Percentiles rank a stretch among this genome's conserved stretches.
These are phyloP conservation scores for Ennomos erosarius DNA, from an alignment of 2,888 invertebrate species.

Conservation along the genomic window DNA sequence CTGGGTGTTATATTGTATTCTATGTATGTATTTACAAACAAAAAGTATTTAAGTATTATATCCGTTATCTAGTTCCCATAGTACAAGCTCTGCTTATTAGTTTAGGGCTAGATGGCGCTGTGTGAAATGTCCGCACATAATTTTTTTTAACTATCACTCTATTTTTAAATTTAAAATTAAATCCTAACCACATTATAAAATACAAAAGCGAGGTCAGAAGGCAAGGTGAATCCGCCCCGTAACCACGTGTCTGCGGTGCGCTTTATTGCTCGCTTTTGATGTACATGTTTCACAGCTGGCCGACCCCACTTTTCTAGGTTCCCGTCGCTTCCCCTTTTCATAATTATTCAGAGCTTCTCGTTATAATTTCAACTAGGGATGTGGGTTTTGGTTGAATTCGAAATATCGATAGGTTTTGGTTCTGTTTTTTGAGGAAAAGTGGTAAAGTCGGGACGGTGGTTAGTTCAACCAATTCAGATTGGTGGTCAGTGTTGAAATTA, in stretches of 20 bases:
- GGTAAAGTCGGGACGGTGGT: no score
- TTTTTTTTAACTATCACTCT: no score
- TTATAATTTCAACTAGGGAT: slow-evolving; percentile 52
- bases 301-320: slow-evolving; percentile 46
- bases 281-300: slow-evolving; percentile 45
- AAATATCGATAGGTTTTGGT: slow-evolving; percentile 18
- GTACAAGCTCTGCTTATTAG: no score
- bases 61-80: no score
- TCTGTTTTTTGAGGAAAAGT: no score
- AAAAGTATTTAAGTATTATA: no score
- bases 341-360: slow-evolving; percentile 62
- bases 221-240: slow-evolving; percentile 9
- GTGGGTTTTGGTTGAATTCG: slow-evolving; percentile 36
- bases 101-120: no score
- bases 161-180: slow-evolving; percentile 5
- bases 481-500: no score
- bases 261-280: slow-evolving; percentile 52
- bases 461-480: no score
- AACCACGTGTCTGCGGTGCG: slow-evolving; percentile 33
- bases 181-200: slow-evolving; percentile 10
- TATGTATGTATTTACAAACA: no score
- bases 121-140: no score
- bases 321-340: slow-evolving; percentile 51
- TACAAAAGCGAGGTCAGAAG: slow-evolving; percentile 21
- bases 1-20: no score